Conservation (phyloP, 2,113 vertebrate genomes). For the Neopipo cinnamomea region DNA sequence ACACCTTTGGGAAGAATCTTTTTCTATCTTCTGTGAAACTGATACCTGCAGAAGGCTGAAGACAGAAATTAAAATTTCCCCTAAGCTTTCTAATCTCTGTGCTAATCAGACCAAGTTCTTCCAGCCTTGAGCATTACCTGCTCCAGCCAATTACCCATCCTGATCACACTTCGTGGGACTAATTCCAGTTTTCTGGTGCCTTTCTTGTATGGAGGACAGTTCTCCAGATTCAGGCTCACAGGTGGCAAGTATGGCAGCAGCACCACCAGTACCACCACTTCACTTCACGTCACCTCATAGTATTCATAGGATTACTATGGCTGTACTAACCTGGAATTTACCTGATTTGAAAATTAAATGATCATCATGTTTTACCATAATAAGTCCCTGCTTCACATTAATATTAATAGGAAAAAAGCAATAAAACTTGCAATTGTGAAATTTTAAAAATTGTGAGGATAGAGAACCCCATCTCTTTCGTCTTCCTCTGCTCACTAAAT, state of each 20-base stretch:
- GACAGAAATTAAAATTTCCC: neutral
- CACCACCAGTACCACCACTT: accelerated
- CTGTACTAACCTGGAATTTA: neutral
- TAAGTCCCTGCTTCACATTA: neutral
- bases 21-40: neutral
- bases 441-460: neutral
- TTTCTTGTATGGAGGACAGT: neutral
- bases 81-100: neutral
- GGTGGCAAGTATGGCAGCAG: neutral
- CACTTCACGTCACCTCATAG: too few relatives aligned
- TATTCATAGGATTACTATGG: neutral
- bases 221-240: neutral
- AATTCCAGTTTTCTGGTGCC: neutral
- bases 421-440: neutral
- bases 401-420: neutral
- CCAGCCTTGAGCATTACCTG: neutral
- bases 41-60: neutral
- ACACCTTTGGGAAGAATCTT: neutral
- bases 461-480: neutral
- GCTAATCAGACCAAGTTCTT: neutral
- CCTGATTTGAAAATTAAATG: neutral
- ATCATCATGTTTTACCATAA: neutral
- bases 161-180: neutral
- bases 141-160: neutral
- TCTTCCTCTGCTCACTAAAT: neutral